Evolutionary conservation across 2,888 invertebrate genomes (phyloP).

Genomic region (Parochlus steinenii): DNA sequence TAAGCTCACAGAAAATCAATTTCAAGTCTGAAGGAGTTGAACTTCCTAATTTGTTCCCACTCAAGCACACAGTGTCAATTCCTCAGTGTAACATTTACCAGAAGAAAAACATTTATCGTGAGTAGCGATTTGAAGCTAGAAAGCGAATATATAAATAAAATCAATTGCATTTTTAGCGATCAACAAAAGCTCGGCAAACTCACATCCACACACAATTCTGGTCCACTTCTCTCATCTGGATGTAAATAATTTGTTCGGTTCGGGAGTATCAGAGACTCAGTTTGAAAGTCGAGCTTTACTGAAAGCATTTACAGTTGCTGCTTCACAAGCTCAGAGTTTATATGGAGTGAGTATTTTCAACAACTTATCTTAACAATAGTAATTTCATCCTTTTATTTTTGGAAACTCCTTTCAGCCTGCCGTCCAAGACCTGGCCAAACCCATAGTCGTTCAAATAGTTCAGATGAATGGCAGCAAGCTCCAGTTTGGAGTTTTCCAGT

Average conservation of each 20-base stretch:
- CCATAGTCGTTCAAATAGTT: conserved; percentile 66
- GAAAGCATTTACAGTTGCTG: conserved; percentile 3
- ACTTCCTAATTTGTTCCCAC: conserved; percentile 58
- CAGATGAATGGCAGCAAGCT: conserved; percentile 62
- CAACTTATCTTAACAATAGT: neutral
- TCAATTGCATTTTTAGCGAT: conserved; percentile 15
- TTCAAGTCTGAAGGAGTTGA: conserved; percentile 34
- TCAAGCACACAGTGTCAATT: conserved; percentile 54
- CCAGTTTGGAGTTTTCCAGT: conserved; percentile 68
- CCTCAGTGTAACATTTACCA: conserved; percentile 43
- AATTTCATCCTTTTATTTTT: neutral
- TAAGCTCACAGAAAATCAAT: conserved; percentile 32
- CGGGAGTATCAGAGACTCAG: conserved; percentile 48
- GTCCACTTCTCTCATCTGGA: conserved; percentile 46
- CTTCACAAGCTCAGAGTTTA: conserved; percentile 1
- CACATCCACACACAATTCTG: conserved; percentile 64
- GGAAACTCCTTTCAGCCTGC: conserved; percentile 32
- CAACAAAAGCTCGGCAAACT: conserved; percentile 20
- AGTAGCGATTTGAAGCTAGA: conserved; percentile 25
- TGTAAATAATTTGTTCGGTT: conserved; percentile 51
- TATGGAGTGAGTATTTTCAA: conserved; percentile 3
- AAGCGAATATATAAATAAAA: conserved; percentile 11
- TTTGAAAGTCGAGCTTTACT: conserved; percentile 47
- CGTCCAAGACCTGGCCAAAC: conserved; percentile 49
- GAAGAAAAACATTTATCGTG: conserved; percentile 49